Base-by-base conservation (phyloP, 2,113 vertebrate species). In the Neodontobutis hainanensis region DNA sequence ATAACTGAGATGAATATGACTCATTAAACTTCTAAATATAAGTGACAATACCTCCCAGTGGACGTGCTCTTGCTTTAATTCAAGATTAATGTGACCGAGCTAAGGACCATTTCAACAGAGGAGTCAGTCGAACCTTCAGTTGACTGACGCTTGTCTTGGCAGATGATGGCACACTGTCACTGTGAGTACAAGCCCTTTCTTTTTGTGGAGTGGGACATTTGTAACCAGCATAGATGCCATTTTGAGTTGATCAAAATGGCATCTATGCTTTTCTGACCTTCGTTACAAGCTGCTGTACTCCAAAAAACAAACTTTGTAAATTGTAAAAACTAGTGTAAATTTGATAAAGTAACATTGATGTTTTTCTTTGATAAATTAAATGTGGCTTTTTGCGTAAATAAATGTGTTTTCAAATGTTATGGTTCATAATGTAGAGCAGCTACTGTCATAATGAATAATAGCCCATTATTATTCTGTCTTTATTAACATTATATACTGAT, bases 121-220 rank as follows among this genome's bases (percentile, higher is more conserved):
- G 67, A 87, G 85, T 86, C 82, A 82, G 81, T 89, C 87, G 82
- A 77, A 86, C 70, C 40, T 3, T n/a, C 16, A 59, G 40, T 43
- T 82, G 88, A 89, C 68, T 86, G 83, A 89, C 76, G 83, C 73
- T 77, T 70, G 80, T 82, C 81, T 60, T 45, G 44, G 59, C 6
- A 67, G 77, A 85, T 68, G 64, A 49, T 4, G 48, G n/a, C 57
- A 45, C 55, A 62, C 68, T 51, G 78, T 77, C 77, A 70, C 75
- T 45, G 19, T 27, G 46, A 55, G 67, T 56, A 6, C 49, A 51
- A 44, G 12, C 40, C 36, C 43, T 11, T 38, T 61, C 16, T 46
- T 71, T n/a, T 73, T 79, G 50, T 61, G 27, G 27, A 57, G 51
- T 36, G 56, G 45, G 69, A 73, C 49, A 51, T 16, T 51, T 61